Evolutionary conservation across 2,113 vertebrate species (phyloP), one percentile per base, ranked within the genome.

Genomic region (Numenius arquata): DNA sequence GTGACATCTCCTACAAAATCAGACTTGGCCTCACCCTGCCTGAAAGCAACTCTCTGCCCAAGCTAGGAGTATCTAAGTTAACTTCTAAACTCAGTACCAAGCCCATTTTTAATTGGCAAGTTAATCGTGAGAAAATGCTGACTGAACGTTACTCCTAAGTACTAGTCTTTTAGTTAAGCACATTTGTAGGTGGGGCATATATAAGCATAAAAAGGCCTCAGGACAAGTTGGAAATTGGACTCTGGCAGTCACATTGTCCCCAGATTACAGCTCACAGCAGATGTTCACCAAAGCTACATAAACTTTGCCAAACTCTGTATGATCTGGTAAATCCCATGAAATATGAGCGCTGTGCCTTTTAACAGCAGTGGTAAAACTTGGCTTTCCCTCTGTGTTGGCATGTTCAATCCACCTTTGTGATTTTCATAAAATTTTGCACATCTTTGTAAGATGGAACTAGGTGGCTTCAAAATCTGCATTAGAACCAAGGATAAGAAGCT

Each of bases 91-190:
- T 92, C 94, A 92, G 88, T 92, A 97, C 97, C 90, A 34, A 95
- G 83, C 88, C 93, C 89, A 91, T 79, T 97, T 96, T 98, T 95
- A 95, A 96, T 94, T 96, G 94, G 88, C 94, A 97, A 96, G 89
- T 73, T 95, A 94, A 95, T 96, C 90, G 70, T 95, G 93, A 94
- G 96, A 98, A 98, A 97, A 96, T 94, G 97, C 98, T 98, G 97
- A 98, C 92, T 90, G 93, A 94, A 81, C 23, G 71, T 92, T 84
- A 56, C 95, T 90, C 45, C 2, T 84, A 94, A 93, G 85, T 50
- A 81, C 82, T 78, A 91, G 86, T 65, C 74, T 91, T 96, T 95
- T 75, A 91, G 41, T 89, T 72, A 90, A 90, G 95, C 58, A 97
- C 88, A 96, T 76, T 87, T 86, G 43, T 89, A 83, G 93, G 90